Percentiles rank a stretch among this genome's conserved stretches.
Evolutionary conservation across 2,113 vertebrate species (phyloP).

Genomic region (Sebastes fasciatus): DNA sequence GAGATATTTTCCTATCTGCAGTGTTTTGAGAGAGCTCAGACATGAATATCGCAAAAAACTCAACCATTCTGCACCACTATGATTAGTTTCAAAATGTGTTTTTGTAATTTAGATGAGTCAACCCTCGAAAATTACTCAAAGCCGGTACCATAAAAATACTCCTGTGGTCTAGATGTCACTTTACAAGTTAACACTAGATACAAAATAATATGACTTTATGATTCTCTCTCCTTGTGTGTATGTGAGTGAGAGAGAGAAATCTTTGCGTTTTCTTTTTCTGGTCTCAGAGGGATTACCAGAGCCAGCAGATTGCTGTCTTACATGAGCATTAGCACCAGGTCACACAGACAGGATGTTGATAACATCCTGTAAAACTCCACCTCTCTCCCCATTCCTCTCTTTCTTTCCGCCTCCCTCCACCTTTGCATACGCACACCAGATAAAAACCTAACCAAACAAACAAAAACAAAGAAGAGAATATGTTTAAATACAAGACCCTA

Average conservation of each 20-base stretch:
- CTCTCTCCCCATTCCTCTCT: slow-evolving; percentile 33
- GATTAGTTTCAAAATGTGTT: neutral
- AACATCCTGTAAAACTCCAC: slow-evolving; percentile 60
- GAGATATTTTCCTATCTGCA: neutral
- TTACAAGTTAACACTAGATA: neutral
- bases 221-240: neutral
- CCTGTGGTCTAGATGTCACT: neutral
- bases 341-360: slow-evolving; percentile 74
- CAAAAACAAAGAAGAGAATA: neutral
- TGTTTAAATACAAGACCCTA: neutral
- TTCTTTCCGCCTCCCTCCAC: slow-evolving; percentile 28
- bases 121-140: neutral
- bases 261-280: slow-evolving; percentile 9
- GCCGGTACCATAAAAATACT: neutral
- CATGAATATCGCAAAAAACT: neutral
- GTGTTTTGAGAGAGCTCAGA: neutral
- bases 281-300: slow-evolving; percentile 45
- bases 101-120: neutral
- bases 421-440: slow-evolving; percentile 28
- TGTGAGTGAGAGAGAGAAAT: neutral
- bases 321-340: slow-evolving; percentile 67
- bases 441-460: slow-evolving; percentile 4
- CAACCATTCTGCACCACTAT: neutral
- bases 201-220: neutral
- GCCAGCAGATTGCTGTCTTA: slow-evolving; percentile 55